A percentile compares a stretch with the other conserved stretches of the same genome.
Evolutionary conservation across 1,140 invertebrate genomes (phyloP).

Genomic region (Drosophila ogumai): DNA sequence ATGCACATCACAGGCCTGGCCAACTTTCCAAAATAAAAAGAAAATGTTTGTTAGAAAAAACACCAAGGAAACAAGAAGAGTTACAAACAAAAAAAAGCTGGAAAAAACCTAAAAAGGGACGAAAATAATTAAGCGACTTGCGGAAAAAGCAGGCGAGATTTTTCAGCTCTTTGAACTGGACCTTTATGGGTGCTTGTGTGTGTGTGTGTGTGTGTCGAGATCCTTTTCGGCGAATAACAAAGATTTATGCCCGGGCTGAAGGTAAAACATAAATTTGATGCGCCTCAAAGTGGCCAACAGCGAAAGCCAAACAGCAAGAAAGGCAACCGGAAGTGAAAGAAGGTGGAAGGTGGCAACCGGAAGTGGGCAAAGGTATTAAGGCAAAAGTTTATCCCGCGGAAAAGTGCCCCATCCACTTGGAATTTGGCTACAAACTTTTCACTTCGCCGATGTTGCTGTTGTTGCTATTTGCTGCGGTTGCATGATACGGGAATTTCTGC

Average conservation of each 20-base stretch:
- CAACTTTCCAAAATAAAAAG: slow-evolving; percentile 17
- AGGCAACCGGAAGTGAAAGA: not conserved
- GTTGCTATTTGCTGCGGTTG: slow-evolving; percentile 47
- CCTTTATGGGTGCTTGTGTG: slow-evolving; percentile 1
- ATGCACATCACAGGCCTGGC: slow-evolving; percentile 38
- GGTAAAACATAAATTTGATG: slow-evolving; percentile 68
- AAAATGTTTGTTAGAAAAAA: slow-evolving; percentile 1
- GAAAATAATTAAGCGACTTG: slow-evolving; percentile 38
- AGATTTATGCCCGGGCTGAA: slow-evolving; percentile 66
- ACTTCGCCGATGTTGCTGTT: slow-evolving; percentile 20
- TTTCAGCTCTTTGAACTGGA: slow-evolving; percentile 17
- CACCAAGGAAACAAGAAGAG: not conserved
- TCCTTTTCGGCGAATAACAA: slow-evolving; percentile 53
- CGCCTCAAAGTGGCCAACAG: slow-evolving; percentile 53
- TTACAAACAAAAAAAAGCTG: not conserved
- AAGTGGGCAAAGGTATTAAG: slow-evolving; percentile 60
- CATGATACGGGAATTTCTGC: slow-evolving; percentile 71
- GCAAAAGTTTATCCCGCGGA: slow-evolving; percentile 61
- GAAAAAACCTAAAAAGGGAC: slow-evolving; percentile 3
- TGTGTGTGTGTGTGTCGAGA: not conserved
- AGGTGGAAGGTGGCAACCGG: slow-evolving; percentile 4
- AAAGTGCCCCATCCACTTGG: slow-evolving; percentile 10
- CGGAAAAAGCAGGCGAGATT: slow-evolving; percentile 24
- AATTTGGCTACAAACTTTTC: slow-evolving; percentile 66
- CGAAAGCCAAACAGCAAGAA: slow-evolving; percentile 21